These are phyloP conservation scores for Teleogryllus oceanicus DNA, from an alignment of 2,888 invertebrate species.

Conservation along the genomic window DNA sequence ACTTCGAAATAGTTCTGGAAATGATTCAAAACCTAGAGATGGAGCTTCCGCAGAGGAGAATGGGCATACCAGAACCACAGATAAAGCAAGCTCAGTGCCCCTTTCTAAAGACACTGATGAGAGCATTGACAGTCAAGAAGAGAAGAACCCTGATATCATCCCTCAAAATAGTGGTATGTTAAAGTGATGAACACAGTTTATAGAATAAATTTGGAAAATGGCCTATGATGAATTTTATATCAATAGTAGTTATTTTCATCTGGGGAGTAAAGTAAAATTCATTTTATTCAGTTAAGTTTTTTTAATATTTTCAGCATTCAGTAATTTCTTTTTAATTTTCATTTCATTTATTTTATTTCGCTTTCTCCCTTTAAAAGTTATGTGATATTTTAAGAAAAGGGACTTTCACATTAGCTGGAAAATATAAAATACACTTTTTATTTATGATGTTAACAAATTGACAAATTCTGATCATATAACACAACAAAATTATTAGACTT, in stretches of 20 bases:
- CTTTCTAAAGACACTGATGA: slow-evolving; percentile 53
- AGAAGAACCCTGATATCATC: slow-evolving; percentile 59
- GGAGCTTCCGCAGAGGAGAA: slow-evolving; percentile 42
- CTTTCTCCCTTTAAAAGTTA: not conserved
- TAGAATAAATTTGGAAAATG: no score
- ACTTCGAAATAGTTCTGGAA: slow-evolving; percentile 46
- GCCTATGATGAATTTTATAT: no score
- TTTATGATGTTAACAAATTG: no score
- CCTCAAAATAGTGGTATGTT: slow-evolving; percentile 52
- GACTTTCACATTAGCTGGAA: no score
- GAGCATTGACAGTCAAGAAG: slow-evolving; percentile 53
- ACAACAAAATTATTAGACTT: no score
- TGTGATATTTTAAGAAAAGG: not conserved
- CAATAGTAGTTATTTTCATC: no score
- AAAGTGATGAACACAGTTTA: not conserved
- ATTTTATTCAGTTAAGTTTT: not conserved
- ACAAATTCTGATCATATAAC: no score
- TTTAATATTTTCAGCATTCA: not conserved
- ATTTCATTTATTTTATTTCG: slow-evolving; percentile 1
- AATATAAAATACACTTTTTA: no score
- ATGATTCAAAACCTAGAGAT: slow-evolving; percentile 37
- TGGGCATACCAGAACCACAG: slow-evolving; percentile 22
- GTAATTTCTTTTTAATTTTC: not conserved
- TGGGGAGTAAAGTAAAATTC: no score
- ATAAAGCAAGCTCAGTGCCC: slow-evolving; percentile 47